Conservation (phyloP, 2,113 vertebrate genomes). For the Hylia prasina region DNA sequence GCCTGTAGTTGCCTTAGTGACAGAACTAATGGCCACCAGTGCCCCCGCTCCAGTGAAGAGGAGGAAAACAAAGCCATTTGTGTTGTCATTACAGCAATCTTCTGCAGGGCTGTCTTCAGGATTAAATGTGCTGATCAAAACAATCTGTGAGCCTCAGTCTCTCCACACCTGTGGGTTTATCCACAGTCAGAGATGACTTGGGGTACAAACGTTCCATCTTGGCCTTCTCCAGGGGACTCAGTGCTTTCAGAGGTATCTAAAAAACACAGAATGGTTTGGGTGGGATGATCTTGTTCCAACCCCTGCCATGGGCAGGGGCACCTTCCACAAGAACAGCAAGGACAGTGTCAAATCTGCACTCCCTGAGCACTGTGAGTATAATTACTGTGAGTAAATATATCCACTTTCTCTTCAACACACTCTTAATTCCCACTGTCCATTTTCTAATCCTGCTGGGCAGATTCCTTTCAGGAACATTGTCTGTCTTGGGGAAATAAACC, state of each 20-base stretch:
- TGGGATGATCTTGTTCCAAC: neutral
- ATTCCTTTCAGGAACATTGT: neutral
- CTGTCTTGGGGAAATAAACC: neutral
- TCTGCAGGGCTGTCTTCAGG: neutral
- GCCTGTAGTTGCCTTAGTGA: slow-evolving; percentile 57
- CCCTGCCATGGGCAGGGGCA: neutral
- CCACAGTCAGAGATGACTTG: neutral
- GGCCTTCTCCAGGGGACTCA: neutral
- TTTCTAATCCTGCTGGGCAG: neutral
- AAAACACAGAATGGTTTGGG: neutral
- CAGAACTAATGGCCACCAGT: neutral
- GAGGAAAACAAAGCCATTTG: neutral
- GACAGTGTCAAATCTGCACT: neutral
- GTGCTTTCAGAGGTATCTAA: neutral
- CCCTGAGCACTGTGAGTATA: no score
- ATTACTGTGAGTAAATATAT: neutral
- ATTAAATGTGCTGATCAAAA: neutral
- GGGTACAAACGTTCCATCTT: accelerated
- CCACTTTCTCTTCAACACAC: neutral
- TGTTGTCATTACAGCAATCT: neutral
- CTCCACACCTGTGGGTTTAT: neutral
- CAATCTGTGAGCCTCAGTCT: neutral
- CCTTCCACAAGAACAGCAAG: neutral
- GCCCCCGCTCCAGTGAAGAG: neutral
- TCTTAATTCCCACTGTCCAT: accelerated